Evolutionary conservation across 1,140 invertebrate species (phyloP), one percentile per base, ranked within the genome.

Genomic region (Drosophila prosaltans): DNA sequence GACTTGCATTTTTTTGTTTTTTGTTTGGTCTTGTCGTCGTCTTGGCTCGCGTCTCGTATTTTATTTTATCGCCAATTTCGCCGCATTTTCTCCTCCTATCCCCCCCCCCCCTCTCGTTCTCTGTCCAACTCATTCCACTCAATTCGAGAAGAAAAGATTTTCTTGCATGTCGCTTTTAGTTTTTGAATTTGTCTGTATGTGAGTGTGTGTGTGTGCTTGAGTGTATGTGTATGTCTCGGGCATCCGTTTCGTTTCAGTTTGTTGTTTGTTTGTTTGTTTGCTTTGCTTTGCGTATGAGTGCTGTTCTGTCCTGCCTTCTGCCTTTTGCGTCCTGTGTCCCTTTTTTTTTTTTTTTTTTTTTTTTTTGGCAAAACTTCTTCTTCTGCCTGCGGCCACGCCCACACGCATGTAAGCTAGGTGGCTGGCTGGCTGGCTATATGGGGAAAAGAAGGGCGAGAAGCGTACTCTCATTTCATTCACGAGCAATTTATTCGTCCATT

Each of bases 401-500:
- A 85, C 78, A 81, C 71, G 66, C 58, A 61, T 60, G 63, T 61
- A 45, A 16, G 45, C 32, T 45, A 43, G 40, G 48, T 39, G 76
- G 59, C 63, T 43, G 58, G 65, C 55, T 64, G 8, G 21, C 9
- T 11, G 51, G 2, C 9, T 11, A 5, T 0, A 36, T 10, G 9
- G 26, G 28, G 3, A 21, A 65, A 59, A 62, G 73, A 51, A 67
- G 51, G 65, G 58, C 75, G 54, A 69, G 8, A 81, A 80, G 76
- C 71, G 80, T 80, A 89, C 83, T 88, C 84, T 88, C 83, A 89
- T 89, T 88, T 88, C 83, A 88, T 88, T 88, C 83, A 89, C 83
- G 81, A 89, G 83, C 83, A 88, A 88, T 89, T 88, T 88, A 88
- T 88, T 89, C 84, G 80, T 88, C 84, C 84, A 88, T 88, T 88